Percentiles rank a stretch among this genome's conserved stretches.
phyloP scores from a whole-genome alignment of 2,797 vertebrate genomes.

The Rallus crepitans region DNA sequence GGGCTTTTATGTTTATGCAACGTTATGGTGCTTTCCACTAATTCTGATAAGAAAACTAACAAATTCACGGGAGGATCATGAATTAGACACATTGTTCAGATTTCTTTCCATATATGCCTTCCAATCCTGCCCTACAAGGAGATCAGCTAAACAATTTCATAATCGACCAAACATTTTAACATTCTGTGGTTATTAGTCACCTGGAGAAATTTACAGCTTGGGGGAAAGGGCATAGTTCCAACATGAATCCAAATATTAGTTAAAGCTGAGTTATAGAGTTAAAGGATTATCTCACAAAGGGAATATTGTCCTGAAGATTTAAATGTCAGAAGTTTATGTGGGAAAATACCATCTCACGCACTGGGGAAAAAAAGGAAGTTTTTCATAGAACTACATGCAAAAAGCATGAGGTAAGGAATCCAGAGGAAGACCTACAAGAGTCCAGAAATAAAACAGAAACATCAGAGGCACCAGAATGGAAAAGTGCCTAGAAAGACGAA shows the following conservation, averaged over 20 bases:
- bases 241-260: conserved; percentile 39
- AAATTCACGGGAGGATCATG: not conserved
- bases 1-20: not conserved
- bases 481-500: not conserved
- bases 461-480: not conserved
- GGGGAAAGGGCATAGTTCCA: not conserved
- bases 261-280: not conserved
- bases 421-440: not conserved
- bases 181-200: conserved; percentile 5
- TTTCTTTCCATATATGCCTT: not conserved
- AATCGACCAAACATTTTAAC: conserved; percentile 7
- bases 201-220: not conserved
- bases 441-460: not conserved
- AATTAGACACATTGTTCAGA: not conserved
- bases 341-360: not conserved
- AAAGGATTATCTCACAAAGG: not conserved
- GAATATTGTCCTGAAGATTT: not conserved
- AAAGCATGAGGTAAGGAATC: not conserved
- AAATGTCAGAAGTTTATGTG: not conserved
- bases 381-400: not conserved
- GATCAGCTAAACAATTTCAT: not conserved
- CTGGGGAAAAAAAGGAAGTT: not conserved
- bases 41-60: not conserved
- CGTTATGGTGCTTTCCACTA: not conserved
- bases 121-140: not conserved